Conservation (phyloP, 2,113 vertebrate genomes). For the Macroglossus sobrinus region DNA sequence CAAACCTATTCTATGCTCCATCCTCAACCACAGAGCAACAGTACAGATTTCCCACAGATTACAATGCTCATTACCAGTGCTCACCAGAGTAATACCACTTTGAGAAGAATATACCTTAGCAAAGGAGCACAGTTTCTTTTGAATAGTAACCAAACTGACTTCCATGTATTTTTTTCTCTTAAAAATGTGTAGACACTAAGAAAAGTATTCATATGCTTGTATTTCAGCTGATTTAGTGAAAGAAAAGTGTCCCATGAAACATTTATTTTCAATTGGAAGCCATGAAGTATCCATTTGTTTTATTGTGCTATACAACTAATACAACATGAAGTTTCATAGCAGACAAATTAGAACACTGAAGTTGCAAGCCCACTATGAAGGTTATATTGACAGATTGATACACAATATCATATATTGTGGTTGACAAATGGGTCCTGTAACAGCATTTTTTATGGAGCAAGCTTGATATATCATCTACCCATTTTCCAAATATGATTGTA, state of each 20-base stretch:
- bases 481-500: conserved; percentile 59
- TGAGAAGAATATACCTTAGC: background rate
- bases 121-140: background rate
- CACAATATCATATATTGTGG: conserved; percentile 1
- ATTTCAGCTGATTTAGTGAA: conserved; percentile 54
- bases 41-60: background rate
- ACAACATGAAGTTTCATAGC: conserved; percentile 3
- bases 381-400: conserved; percentile 55
- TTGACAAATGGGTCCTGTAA: conserved; percentile 28
- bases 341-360: conserved; percentile 37
- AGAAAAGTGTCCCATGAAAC: conserved; percentile 36
- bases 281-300: conserved; percentile 35
- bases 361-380: background rate
- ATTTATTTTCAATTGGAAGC: conserved; percentile 50
- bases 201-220: conserved; percentile 21
- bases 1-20: background rate
- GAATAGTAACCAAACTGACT: background rate
- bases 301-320: conserved; percentile 43
- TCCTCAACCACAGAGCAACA: background rate
- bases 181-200: conserved; percentile 12
- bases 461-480: conserved; percentile 25
- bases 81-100: background rate
- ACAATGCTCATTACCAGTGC: background rate
- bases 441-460: background rate
- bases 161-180: background rate